These are phyloP conservation scores for Acleris cristana DNA, from an alignment of 2,888 invertebrate species.

Conservation along the genomic window DNA sequence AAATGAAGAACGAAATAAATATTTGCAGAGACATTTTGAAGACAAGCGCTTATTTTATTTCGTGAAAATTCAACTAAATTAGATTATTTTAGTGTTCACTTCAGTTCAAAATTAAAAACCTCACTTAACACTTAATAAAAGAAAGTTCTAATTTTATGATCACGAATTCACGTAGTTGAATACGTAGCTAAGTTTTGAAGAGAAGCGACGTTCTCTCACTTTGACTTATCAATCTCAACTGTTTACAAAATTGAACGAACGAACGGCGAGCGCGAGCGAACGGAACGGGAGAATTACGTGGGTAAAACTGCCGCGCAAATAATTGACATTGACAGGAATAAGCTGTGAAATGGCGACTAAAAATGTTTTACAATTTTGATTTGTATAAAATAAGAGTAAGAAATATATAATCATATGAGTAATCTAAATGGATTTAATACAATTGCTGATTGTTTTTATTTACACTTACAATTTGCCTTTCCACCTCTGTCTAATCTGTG, in stretches of 20 bases:
- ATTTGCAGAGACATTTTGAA: conserved; percentile 25
- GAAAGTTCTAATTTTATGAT: conserved; percentile 15
- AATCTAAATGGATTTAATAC: neutral
- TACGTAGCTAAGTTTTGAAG: conserved; percentile 50
- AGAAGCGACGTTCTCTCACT: conserved; percentile 43
- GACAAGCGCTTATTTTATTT: neutral
- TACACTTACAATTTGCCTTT: no score
- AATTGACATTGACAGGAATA: neutral
- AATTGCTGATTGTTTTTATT: no score
- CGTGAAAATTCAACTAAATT: neutral
- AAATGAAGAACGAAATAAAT: conserved; percentile 21
- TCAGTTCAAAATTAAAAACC: conserved; percentile 1
- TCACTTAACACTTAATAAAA: conserved; percentile 15
- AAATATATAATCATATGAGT: neutral
- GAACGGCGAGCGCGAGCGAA: conserved; percentile 35
- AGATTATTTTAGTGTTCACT: conserved; percentile 14
- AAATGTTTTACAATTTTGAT: neutral
- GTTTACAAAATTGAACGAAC: conserved; percentile 42
- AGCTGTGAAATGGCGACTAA: neutral
- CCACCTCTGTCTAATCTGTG: no score
- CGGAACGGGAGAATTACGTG: conserved; percentile 38
- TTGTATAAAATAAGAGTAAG: neutral
- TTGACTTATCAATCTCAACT: conserved; percentile 45
- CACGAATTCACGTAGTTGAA: conserved; percentile 47
- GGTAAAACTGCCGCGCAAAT: conserved; percentile 31